phyloP scores from a whole-genome alignment of 2,888 invertebrate genomes.

The Catocala sponsa region DNA sequence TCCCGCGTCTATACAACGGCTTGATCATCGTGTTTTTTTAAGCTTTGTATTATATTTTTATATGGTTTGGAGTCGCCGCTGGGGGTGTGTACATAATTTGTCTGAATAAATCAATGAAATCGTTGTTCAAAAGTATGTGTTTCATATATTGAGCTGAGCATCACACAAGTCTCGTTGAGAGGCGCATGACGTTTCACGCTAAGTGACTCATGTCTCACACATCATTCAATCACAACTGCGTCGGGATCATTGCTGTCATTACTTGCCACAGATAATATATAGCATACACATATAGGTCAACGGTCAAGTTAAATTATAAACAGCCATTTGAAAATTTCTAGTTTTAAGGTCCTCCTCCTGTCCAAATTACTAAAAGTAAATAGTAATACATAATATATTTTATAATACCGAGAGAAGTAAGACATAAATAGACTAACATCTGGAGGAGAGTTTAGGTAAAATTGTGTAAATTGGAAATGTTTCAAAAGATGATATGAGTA shows the following conservation, averaged over 20 bases:
- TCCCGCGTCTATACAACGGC: constrained; percentile 66
- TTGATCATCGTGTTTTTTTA: constrained; percentile 73
- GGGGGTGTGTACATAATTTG: constrained; percentile 75
- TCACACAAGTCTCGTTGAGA: constrained; percentile 48
- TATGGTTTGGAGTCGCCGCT: constrained; percentile 64
- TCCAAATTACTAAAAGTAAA: constrained; percentile 52
- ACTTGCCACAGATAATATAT: constrained; percentile 44
- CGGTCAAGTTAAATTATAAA: constrained; percentile 34
- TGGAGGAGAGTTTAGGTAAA: constrained; percentile 47
- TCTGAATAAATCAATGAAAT: constrained; percentile 71
- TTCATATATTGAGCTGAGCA: constrained; percentile 58
- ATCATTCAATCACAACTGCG: constrained; percentile 18
- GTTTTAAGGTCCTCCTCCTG: constrained; percentile 52
- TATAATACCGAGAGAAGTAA: constrained; percentile 50
- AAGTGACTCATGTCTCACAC: constrained; percentile 34
- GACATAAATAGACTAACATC: constrained; percentile 51
- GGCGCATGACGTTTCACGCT: constrained; percentile 13
- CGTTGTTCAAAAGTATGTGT: constrained; percentile 61
- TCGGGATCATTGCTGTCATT: constrained; percentile 38
- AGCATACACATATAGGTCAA: constrained; percentile 40
- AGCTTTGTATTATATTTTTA: constrained; percentile 81
- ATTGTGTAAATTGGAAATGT: constrained; percentile 57
- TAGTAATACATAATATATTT: constrained; percentile 48
- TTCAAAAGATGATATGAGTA: constrained; percentile 48
- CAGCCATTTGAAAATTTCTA: constrained; percentile 44